Evolutionary conservation across 2,888 invertebrate species (phyloP), one percentile per base, ranked within the genome.

Genomic region (Thecophora atra): DNA sequence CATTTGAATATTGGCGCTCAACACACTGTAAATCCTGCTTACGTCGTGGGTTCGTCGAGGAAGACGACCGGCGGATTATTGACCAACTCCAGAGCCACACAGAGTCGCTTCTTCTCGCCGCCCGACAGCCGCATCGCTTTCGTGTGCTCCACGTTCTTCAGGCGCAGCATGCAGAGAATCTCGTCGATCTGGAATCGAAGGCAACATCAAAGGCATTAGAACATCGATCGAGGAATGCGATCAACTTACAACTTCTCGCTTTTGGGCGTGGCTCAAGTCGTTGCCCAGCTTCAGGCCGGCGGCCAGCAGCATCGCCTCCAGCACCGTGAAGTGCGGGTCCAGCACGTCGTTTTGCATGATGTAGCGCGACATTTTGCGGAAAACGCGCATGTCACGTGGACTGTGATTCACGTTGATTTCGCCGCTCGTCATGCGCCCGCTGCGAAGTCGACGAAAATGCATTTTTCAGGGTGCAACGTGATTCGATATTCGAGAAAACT

Each of bases 21-120:
- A 26, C 11, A 28, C 21, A 47, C 60, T 42, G 58, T 67, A 66
- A 56, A 19, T 44, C 15, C 30, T 37, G 8, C 82, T 91, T 88
- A 98, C 97, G 97, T 97, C 3, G 98, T 98, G 0, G 98, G 98
- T 84, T 98, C 98, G 85, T 98, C 98, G 73, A 98, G 89, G 85
- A 98, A 98, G 85, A 98, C 91, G 8, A 98, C 92, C 0, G 98
- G 97, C 2, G 98, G 98, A 86, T 98, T 98, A 86, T 97, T 97
- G 1, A 87, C 91, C 30, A 98, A 88, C 84, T 98, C 98, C 75
- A 97, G 86, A 0, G 97, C 98, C 60, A 98, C 96, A 0, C 96
- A 95, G n/a, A 98, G 88, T 30, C 98, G 89, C 84, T 98, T 98
- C 74, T 91, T 90, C 87, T 98, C 97, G 0, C 98, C 98, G 0